Conservation (phyloP, 2,888 invertebrate species). For the Agonopterix heracliana region DNA sequence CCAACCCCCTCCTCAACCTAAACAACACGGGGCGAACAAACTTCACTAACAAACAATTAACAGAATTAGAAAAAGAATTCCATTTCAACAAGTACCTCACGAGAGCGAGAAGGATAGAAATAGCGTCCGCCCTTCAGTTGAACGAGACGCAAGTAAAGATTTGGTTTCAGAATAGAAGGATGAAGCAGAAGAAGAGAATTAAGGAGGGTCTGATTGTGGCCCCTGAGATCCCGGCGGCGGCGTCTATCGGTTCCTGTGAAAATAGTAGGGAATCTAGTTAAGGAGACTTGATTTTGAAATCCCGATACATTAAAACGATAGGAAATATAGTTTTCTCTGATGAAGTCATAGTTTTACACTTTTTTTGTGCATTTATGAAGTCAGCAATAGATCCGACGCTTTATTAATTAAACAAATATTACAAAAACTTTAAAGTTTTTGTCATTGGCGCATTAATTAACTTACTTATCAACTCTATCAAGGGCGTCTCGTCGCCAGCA, state of each 20-base stretch:
- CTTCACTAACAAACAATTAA: slow-evolving; percentile 99
- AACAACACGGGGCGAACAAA: slow-evolving; percentile 97
- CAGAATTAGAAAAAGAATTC: slow-evolving; percentile 99
- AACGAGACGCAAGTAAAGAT: slow-evolving; percentile 99
- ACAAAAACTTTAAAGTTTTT: too few species aligned
- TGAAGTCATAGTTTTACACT: too few species aligned
- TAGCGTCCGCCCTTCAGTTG: slow-evolving; percentile 95
- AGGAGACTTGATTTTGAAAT: slow-evolving; percentile 16
- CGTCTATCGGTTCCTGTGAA: slow-evolving; percentile 78
- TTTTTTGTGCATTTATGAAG: too few species aligned
- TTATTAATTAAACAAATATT: too few species aligned
- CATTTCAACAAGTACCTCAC: slow-evolving; percentile 99
- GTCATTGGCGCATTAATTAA: too few species aligned
- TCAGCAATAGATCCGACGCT: too few species aligned
- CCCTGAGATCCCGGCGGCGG: slow-evolving; percentile 68
- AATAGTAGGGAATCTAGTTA: slow-evolving; percentile 84
- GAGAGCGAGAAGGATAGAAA: slow-evolving; percentile 96
- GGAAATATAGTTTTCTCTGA: too few species aligned
- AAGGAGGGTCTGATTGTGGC: slow-evolving; percentile 89
- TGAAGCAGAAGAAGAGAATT: slow-evolving; percentile 98
- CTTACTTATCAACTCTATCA: too few species aligned
- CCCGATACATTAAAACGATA: too few species aligned
- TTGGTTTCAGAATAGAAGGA: slow-evolving; percentile 98
- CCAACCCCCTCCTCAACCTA: slow-evolving; percentile 66
- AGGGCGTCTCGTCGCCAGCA: too few species aligned